Conservation (phyloP, 2,797 vertebrate species). For the Pseudochaenichthys georgianus region DNA sequence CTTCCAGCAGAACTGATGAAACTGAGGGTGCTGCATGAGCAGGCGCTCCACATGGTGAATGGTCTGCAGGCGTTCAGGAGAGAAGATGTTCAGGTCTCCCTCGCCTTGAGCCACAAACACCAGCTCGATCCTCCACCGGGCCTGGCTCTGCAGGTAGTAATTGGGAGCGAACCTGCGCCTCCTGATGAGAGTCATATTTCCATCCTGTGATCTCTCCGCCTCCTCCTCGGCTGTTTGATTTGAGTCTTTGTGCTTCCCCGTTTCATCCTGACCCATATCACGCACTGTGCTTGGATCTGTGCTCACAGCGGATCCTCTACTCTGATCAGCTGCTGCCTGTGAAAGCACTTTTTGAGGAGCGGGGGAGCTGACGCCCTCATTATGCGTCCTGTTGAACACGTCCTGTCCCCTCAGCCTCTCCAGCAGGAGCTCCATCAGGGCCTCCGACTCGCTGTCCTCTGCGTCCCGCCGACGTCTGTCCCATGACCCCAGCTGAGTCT, state of each 20-base stretch:
- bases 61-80: constrained; percentile 91
- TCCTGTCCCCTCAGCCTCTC: constrained; percentile 80
- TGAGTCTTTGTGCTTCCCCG: constrained; percentile 27
- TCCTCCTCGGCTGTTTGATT: constrained; percentile 16
- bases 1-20: constrained; percentile 98
- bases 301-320: background rate
- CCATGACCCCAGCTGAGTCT: constrained; percentile 96
- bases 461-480: constrained; percentile 91
- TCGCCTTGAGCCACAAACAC: constrained; percentile 94
- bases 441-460: constrained; percentile 88
- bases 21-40: constrained; percentile 95
- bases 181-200: constrained; percentile 61
- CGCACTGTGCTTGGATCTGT: constrained; percentile 43
- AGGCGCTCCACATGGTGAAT: constrained; percentile 93
- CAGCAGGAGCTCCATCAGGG: constrained; percentile 89
- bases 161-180: constrained; percentile 75
- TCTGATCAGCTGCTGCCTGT: constrained; percentile 43
- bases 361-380: constrained; percentile 32
- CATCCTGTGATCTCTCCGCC: background rate
- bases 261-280: constrained; percentile 36
- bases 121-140: constrained; percentile 96
- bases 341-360: constrained; percentile 18
- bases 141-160: constrained; percentile 93
- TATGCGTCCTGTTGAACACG: constrained; percentile 49
- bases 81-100: constrained; percentile 94